Evolutionary conservation across 1,140 invertebrate genomes (phyloP), one percentile per base, ranked within the genome.

Genomic region (Nomia melanderi): DNA sequence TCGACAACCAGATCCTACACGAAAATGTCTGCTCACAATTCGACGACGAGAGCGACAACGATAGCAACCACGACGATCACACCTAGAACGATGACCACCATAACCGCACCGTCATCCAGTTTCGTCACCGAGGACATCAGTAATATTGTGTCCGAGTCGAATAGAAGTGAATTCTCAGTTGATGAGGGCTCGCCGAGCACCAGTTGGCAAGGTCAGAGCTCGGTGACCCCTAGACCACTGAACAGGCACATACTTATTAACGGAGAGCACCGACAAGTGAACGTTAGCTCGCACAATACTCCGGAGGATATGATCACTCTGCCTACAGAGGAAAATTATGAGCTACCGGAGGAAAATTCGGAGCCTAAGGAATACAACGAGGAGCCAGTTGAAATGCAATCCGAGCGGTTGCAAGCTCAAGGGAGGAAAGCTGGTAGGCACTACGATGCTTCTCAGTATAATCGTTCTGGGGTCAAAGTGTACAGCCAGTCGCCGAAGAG

Each of bases 111-210:
- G 6, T 41, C 83, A 0, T 89, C 86, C 0, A 81, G 88, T 47
- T 77, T 93, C 25, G 89, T 92, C 0, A 93, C 92, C 0, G 93
- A 94, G 77, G 92, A 93, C 39, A 85, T 90, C 1, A 92, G 84
- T 75, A 93, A 93, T 50, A 91, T 94, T 36, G 91, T 93, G 0
- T 93, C 93, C 0, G 93, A 93, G 66, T 91, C 92, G 0, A 93
- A 93, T 93, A 94, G 69, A 91, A 94, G 87, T 75, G 93, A 94
- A 63, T 93, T 94, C 74, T 92, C 89, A 14, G 92, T 94, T 0
- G 93, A 94, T 56, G 94, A 94, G 81, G 91, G 87, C 1, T 88
- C 90, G 25, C 92, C 93, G 0, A 92, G 89, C 50, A 93, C 90
- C 2, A 92, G 88, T 25, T 90, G 91, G 82, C 89, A 86, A 12